phyloP scores from a whole-genome alignment of 2,797 vertebrate genomes.

The Eutrigla gurnardus region DNA sequence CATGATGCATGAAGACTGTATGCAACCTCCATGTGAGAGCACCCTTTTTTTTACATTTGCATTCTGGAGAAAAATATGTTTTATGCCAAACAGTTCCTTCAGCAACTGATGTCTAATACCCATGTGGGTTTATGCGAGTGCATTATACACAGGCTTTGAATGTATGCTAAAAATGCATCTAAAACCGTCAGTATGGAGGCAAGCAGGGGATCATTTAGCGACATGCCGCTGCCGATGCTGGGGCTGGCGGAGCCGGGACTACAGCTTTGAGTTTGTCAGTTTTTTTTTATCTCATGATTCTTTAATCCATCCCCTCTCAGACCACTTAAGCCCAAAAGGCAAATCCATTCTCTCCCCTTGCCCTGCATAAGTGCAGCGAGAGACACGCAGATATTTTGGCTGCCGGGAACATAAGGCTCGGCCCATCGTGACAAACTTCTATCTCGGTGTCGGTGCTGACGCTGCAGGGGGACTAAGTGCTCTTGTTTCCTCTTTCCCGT shows the following conservation, averaged over 20 bases:
- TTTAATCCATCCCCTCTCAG: conserved; percentile 70
- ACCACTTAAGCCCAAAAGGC: conserved; percentile 72
- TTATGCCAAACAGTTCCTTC: neutral
- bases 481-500: conserved; percentile 53
- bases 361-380: conserved; percentile 53
- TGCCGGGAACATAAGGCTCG: conserved; percentile 31
- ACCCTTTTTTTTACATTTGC: neutral
- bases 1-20: neutral
- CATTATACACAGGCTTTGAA: neutral
- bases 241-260: conserved; percentile 26
- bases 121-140: neutral
- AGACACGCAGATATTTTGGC: conserved; percentile 50
- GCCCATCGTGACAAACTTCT: conserved; percentile 44
- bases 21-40: neutral
- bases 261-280: conserved; percentile 47
- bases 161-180: neutral
- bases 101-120: conserved; percentile 2
- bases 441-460: conserved; percentile 41
- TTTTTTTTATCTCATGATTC: conserved; percentile 78
- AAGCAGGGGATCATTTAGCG: neutral
- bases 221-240: conserved; percentile 16
- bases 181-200: neutral
- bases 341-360: conserved; percentile 61
- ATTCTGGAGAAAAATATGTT: neutral
- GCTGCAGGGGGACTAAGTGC: conserved; percentile 56